Conservation (phyloP, 2,797 vertebrate species). For the Dicrostonyx torquatus region DNA sequence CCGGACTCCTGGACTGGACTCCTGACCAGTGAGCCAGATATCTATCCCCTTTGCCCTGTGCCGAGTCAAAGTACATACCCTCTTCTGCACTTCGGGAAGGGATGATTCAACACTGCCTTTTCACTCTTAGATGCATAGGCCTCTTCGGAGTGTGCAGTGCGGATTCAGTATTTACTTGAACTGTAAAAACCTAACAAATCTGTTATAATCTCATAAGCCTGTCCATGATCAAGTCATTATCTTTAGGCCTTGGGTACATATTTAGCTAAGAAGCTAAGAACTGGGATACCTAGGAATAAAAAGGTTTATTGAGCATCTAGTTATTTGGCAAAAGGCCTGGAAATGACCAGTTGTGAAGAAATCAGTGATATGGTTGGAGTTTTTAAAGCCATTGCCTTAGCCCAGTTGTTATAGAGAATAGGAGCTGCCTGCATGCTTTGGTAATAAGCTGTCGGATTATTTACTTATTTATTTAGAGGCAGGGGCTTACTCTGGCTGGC, state of each 20-base stretch:
- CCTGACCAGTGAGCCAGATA: neutral
- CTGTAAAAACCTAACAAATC: neutral
- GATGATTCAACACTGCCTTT: slow-evolving; percentile 34
- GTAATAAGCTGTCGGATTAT: neutral
- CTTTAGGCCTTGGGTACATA: slow-evolving; percentile 39
- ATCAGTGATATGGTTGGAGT: neutral
- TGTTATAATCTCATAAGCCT: neutral
- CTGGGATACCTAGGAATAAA: slow-evolving; percentile 49
- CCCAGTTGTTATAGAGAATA: neutral
- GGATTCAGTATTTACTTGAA: slow-evolving; percentile 39
- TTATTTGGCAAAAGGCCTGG: neutral
- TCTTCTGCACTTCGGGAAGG: slow-evolving; percentile 9
- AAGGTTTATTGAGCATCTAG: neutral
- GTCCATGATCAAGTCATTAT: neutral
- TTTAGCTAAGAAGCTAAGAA: slow-evolving; percentile 29
- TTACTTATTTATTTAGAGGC: neutral
- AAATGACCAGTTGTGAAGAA: slow-evolving; percentile 31
- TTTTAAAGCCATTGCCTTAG: neutral
- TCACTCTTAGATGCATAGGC: neutral
- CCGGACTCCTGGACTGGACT: slow-evolving; percentile 21
- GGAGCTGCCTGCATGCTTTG: neutral
- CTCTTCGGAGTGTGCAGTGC: neutral
- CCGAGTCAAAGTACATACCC: neutral
- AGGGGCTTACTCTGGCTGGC: neutral
- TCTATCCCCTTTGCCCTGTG: slow-evolving; percentile 12